These are phyloP conservation scores for Echeneis naucrates DNA, from an alignment of 2,797 vertebrate genomes.

Conservation along the genomic window DNA sequence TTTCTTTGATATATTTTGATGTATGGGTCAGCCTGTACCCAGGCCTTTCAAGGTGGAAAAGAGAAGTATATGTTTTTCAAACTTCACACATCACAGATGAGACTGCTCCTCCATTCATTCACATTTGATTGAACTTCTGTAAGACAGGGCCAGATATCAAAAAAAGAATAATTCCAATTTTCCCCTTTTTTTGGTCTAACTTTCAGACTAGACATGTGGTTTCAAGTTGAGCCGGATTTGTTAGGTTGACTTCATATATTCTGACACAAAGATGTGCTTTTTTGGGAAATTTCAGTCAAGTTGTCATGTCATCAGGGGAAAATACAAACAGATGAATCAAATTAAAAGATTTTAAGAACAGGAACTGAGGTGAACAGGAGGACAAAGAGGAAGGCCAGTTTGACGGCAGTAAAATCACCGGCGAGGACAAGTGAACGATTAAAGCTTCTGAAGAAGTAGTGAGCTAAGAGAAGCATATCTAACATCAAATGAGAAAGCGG, in stretches of 20 bases:
- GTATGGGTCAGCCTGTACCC: conserved; percentile 70
- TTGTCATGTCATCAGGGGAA: conserved; percentile 36
- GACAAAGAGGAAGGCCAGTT: conserved; percentile 23
- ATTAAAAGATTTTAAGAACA: conserved; percentile 33
- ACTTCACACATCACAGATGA: conserved; percentile 72
- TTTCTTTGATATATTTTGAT: conserved; percentile 77
- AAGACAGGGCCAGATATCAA: conserved; percentile 60
- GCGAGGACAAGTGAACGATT: conserved; percentile 23
- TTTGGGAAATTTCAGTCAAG: conserved; percentile 47
- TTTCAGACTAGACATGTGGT: conserved; percentile 50
- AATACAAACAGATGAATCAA: conserved; percentile 50
- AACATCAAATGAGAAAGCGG: background rate
- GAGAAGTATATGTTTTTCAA: conserved; percentile 73
- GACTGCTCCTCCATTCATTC: conserved; percentile 60
- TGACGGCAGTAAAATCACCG: conserved; percentile 19
- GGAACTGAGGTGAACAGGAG: conserved; percentile 35
- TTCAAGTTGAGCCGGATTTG: conserved; percentile 34
- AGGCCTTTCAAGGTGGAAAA: conserved; percentile 76
- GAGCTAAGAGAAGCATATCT: conserved; percentile 21
- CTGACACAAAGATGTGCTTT: conserved; percentile 53
- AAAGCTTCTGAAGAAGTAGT: conserved; percentile 20
- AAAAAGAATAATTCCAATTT: conserved; percentile 50
- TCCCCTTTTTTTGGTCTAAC: conserved; percentile 7
- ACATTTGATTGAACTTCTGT: conserved; percentile 68
- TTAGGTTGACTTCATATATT: conserved; percentile 32